phyloP scores from a whole-genome alignment of 2,113 vertebrate species.

The Piliocolobus tephrosceles region DNA sequence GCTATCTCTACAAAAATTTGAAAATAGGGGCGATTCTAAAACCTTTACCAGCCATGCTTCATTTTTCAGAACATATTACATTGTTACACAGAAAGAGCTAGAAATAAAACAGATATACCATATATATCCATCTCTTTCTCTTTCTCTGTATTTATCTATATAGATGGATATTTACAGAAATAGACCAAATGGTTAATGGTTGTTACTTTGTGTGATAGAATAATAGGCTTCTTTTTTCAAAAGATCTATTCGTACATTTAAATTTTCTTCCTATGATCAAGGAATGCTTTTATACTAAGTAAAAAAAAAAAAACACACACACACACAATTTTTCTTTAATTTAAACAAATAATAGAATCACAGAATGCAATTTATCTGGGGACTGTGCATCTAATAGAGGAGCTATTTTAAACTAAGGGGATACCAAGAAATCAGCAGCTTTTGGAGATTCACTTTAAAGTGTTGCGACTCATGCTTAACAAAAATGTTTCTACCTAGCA shows the following conservation, averaged over 20 bases:
- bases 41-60: not conserved
- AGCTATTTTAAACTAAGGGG: not conserved
- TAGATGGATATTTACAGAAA: not conserved
- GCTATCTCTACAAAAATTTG: not conserved
- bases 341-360: constrained; percentile 45
- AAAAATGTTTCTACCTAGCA: not conserved
- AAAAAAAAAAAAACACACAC: not conserved
- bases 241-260: not conserved
- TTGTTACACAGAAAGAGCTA: not conserved
- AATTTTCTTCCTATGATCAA: constrained; percentile 2
- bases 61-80: not conserved
- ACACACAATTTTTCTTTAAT: not conserved
- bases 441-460: constrained; percentile 19
- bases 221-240: not conserved
- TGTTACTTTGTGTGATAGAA: not conserved
- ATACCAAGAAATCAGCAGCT: not conserved
- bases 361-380: not conserved
- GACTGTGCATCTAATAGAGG: not conserved
- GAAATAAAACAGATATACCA: not conserved
- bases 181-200: not conserved
- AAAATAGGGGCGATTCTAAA: not conserved
- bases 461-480: not conserved
- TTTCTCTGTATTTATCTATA: not conserved
- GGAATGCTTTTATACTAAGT: not conserved
- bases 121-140: not conserved